These are phyloP conservation scores for Siniperca chuatsi DNA, from an alignment of 2,113 vertebrate genomes.

Conservation along the genomic window DNA sequence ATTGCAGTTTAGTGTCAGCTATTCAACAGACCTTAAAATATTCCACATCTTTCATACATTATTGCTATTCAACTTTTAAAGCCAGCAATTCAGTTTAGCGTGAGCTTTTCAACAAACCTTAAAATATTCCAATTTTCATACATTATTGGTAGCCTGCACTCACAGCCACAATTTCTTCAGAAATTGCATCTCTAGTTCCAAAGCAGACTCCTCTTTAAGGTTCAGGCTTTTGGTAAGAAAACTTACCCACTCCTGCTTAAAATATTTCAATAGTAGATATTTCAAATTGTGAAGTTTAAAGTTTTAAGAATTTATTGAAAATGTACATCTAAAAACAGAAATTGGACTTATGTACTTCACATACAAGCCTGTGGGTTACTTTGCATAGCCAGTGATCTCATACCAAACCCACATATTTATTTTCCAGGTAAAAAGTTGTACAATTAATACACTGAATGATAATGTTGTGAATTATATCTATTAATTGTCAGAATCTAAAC, in stretches of 20 bases:
- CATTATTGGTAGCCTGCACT: too few relatives aligned
- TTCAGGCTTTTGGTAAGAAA: not conserved
- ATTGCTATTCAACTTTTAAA: too few relatives aligned
- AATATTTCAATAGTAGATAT: not conserved
- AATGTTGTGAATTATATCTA: slow-evolving; percentile 3
- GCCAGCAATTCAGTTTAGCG: too few relatives aligned
- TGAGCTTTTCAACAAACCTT: too few relatives aligned
- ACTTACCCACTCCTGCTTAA: not conserved
- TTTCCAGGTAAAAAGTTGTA: not conserved
- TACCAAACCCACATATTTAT: not conserved
- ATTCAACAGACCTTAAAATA: too few relatives aligned
- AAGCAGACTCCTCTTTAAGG: not conserved
- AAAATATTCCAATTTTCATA: too few relatives aligned
- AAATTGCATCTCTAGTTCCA: too few relatives aligned
- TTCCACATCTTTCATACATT: too few relatives aligned
- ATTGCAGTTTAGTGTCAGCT: too few relatives aligned
- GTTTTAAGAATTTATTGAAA: slow-evolving; percentile 54
- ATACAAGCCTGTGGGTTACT: slow-evolving; percentile 16
- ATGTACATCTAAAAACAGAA: slow-evolving; percentile 34
- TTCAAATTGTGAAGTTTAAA: slow-evolving; percentile 12
- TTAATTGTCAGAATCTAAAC: not conserved
- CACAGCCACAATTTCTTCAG: too few relatives aligned
- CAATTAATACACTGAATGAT: slow-evolving; percentile 5
- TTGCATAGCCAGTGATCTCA: slow-evolving; percentile 20
- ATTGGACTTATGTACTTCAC: not conserved